These are phyloP conservation scores for Urocyon cinereoargenteus DNA, from an alignment of 2,797 vertebrate genomes.

Conservation along the genomic window DNA sequence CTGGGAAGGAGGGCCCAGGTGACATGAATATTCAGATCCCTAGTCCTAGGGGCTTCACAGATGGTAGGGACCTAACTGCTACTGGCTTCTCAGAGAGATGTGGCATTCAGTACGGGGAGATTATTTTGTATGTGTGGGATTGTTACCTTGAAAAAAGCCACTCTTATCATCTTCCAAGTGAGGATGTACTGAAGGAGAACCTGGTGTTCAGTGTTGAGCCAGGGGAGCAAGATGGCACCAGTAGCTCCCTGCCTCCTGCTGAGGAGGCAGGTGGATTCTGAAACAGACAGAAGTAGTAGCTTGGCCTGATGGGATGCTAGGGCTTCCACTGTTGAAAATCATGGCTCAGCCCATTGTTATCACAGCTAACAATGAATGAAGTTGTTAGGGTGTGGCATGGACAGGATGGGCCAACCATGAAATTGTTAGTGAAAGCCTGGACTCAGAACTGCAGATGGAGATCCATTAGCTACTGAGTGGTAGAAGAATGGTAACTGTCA, in stretches of 20 bases:
- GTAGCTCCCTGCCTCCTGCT: slow-evolving; percentile 48
- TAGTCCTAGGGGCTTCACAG: slow-evolving; percentile 56
- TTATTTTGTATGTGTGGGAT: slow-evolving; percentile 56
- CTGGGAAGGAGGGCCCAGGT: neutral
- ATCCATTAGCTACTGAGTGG: neutral
- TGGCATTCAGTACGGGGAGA: slow-evolving; percentile 51
- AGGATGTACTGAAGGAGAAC: slow-evolving; percentile 55
- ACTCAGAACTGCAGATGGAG: neutral
- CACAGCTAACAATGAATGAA: slow-evolving; percentile 55
- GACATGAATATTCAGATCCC: slow-evolving; percentile 77
- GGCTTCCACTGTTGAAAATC: slow-evolving; percentile 68
- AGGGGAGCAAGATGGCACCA: slow-evolving; percentile 13
- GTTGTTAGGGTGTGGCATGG: slow-evolving; percentile 67
- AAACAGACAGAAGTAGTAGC: neutral
- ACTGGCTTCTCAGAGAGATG: slow-evolving; percentile 28
- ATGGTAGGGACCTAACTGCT: slow-evolving; percentile 40
- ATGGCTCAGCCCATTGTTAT: slow-evolving; percentile 32
- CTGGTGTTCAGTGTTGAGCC: slow-evolving; percentile 14
- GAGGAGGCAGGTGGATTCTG: neutral
- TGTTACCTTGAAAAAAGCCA: slow-evolving; percentile 30
- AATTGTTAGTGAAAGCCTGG: neutral
- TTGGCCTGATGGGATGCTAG: neutral
- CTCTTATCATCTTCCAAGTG: slow-evolving; percentile 48
- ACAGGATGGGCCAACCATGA: neutral
- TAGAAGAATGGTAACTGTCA: neutral